phyloP scores from a whole-genome alignment of 2,888 invertebrate species.

The Chloroclysta siterata region DNA sequence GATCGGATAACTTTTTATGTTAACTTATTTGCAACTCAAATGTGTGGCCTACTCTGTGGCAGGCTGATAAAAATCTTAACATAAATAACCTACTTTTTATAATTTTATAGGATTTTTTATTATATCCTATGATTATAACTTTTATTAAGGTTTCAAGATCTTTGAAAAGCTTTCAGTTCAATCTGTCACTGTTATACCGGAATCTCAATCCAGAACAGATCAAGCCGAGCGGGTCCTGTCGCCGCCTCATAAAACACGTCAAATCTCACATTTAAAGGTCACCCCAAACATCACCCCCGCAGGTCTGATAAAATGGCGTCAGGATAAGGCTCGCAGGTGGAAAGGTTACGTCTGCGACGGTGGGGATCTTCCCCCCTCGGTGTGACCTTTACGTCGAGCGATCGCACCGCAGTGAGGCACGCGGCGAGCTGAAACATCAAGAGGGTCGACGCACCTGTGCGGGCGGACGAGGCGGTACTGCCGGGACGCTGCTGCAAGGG shows the following conservation, averaged over 20 bases:
- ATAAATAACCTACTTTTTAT: not conserved
- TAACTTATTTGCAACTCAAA: slow-evolving; percentile 31
- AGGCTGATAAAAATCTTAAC: not conserved
- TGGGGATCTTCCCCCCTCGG: slow-evolving; percentile 49
- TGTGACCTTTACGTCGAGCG: slow-evolving; percentile 68
- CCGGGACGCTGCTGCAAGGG: slow-evolving; percentile 43
- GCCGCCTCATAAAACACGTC: slow-evolving; percentile 52
- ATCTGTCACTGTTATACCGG: not conserved
- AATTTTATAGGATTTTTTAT: not conserved
- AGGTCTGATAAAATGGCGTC: slow-evolving; percentile 66
- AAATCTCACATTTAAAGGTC: slow-evolving; percentile 62
- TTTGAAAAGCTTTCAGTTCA: too few species aligned
- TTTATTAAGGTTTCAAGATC: too few species aligned
- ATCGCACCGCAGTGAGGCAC: slow-evolving; percentile 51
- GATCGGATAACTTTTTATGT: slow-evolving; percentile 28
- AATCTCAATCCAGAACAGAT: slow-evolving; percentile 9
- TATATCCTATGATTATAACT: too few species aligned
- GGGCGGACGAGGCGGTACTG: slow-evolving; percentile 53
- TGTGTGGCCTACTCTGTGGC: slow-evolving; percentile 19
- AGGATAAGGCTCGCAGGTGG: slow-evolving; percentile 54
- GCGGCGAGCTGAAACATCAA: slow-evolving; percentile 51
- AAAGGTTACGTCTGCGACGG: slow-evolving; percentile 59
- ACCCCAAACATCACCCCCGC: slow-evolving; percentile 56
- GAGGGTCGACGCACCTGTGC: slow-evolving; percentile 57
- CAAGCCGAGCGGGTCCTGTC: slow-evolving; percentile 16